These are phyloP conservation scores for Limnephilus lunatus DNA, from an alignment of 2,888 invertebrate genomes.

Conservation along the genomic window DNA sequence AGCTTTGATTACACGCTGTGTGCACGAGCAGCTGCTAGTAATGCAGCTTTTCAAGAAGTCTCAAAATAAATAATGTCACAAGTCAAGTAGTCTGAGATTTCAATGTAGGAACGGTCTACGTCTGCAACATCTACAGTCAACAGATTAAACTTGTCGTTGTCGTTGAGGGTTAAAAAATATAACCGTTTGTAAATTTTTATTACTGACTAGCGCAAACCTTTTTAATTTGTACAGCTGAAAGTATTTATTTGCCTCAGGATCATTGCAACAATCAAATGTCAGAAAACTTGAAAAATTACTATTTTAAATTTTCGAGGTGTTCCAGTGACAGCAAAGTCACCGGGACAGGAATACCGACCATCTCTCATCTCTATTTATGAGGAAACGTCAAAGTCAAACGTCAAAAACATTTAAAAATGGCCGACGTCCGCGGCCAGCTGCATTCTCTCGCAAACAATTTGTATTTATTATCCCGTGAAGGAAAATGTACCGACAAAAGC, in stretches of 20 bases:
- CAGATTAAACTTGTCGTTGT: background rate
- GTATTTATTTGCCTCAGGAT: no score
- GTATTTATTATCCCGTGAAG: constrained; percentile 70
- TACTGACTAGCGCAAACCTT: no score
- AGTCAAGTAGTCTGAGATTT: background rate
- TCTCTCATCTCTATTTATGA: background rate
- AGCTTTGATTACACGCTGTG: background rate
- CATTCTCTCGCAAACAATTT: constrained; percentile 69
- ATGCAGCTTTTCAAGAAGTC: background rate
- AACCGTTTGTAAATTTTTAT: background rate
- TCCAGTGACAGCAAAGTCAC: no score
- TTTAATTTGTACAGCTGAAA: no score
- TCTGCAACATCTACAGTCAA: no score
- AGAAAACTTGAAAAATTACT: no score
- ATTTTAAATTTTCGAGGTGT: no score
- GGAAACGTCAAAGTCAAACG: background rate
- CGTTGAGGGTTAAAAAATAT: background rate
- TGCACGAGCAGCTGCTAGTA: background rate
- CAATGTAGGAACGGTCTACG: background rate
- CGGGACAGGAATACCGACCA: no score
- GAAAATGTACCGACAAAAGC: constrained; percentile 73
- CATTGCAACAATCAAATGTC: no score
- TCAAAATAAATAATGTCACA: background rate
- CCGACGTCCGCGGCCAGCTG: constrained; percentile 41
- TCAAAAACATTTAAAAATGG: constrained; percentile 43